Percentiles rank a stretch among this genome's conserved stretches.
These are phyloP conservation scores for Thoracochromis brauschi DNA, from an alignment of 2,113 vertebrate genomes.

Conservation along the genomic window DNA sequence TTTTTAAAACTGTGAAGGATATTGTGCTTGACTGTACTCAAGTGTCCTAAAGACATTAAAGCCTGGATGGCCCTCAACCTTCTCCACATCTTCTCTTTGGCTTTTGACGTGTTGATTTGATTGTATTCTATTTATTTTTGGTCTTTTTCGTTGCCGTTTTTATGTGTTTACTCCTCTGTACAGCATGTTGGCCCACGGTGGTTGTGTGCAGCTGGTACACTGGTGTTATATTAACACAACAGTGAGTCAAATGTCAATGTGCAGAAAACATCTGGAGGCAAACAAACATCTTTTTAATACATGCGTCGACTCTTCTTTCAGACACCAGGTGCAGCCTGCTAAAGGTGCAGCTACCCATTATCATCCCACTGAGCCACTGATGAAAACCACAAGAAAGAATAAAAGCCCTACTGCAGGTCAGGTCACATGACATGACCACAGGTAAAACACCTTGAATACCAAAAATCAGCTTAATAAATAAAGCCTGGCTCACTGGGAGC, in stretches of 20 bases:
- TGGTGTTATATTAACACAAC: neutral
- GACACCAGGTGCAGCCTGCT: neutral
- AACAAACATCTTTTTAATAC: neutral
- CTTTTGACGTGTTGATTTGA: accelerated
- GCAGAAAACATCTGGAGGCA: neutral
- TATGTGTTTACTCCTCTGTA: neutral
- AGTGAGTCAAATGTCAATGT: neutral
- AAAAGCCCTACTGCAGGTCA: accelerated
- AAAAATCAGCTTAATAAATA: neutral
- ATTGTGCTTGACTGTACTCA: neutral
- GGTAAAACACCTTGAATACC: neutral
- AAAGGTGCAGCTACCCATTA: neutral
- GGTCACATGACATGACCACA: accelerated
- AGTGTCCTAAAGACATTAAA: neutral
- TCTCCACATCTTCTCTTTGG: neutral
- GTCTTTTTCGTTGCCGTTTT: accelerated
- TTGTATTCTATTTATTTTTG: neutral
- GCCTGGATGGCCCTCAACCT: neutral
- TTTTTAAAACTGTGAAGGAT: neutral
- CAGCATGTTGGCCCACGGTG: neutral
- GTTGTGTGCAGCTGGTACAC: neutral
- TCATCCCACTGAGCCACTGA: neutral
- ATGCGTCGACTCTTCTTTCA: neutral
- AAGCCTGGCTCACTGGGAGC: neutral
- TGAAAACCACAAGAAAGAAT: neutral